Evolutionary conservation across 2,888 invertebrate species (phyloP), one percentile per base, ranked within the genome.

Genomic region (Drosophila mimica): DNA sequence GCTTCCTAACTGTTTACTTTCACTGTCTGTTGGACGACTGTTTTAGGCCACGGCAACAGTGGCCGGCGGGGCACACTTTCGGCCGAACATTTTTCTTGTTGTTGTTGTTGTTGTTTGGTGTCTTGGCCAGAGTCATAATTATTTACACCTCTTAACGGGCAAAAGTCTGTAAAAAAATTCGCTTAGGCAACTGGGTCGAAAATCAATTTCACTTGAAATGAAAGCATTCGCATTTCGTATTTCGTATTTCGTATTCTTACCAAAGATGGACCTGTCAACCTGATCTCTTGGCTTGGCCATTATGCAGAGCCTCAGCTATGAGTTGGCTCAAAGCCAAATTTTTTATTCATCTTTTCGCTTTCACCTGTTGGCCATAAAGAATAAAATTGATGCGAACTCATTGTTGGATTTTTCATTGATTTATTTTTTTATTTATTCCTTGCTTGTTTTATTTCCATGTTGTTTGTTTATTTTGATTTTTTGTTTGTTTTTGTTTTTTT

Each of bases 151-250:
- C 80, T 86, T 82, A 89, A 74, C 82, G 74, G 84, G 58, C 30
- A 38, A 62, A 71, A 46, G 78, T 74, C 68, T 86, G 73, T 74
- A 73, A 67, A 86, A 68, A 85, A 38, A 56, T 82, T 87, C 74
- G 76, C 89, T 69, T 70, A 72, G 80, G 73, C 80, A 86, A 82
- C 78, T 86, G 82, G 90, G 85, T 89, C 90, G 89, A 82, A 88
- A 89, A 89, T 86, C 90, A 86, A 86, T 86, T 86, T 86, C 85
- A 86, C 89, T 86, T 89, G 65, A 84, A 89, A 86, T 80, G 85
- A 86, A 86, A 86, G 85, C 85, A 86, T 64, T 53, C 82, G 28
- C n/a, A 38, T 54, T 25, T 25, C 2, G 25, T 25, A 25, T 25
- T 25, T 54, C 33, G 25, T 25, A 36, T 17, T 25, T 65, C 58